Percentiles rank a stretch among this genome's conserved stretches.
These are phyloP conservation scores for Sialis lutaria DNA, from an alignment of 2,888 invertebrate species.

Conservation along the genomic window DNA sequence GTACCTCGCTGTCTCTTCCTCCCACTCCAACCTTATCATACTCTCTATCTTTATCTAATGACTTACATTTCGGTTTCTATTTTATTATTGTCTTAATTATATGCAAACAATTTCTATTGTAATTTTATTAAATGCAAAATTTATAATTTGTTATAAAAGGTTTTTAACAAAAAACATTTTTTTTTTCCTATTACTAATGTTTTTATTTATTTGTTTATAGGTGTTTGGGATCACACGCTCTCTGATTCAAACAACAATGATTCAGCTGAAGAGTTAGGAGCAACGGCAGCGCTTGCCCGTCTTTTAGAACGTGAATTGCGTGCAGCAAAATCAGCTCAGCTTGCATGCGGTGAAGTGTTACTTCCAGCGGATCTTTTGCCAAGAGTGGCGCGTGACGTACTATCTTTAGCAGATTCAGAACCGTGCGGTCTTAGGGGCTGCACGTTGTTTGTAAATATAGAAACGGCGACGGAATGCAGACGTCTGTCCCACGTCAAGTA, in stretches of 20 bases:
- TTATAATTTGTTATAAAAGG: neutral
- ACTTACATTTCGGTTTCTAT: neutral
- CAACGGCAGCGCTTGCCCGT: constrained; percentile 50
- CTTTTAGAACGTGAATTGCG: constrained; percentile 63
- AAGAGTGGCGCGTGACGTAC: constrained; percentile 60
- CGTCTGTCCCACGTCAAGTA: constrained; percentile 69
- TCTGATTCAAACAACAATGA: constrained; percentile 7
- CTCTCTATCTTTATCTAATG: too few species aligned
- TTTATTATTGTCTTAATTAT: neutral
- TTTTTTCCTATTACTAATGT: neutral
- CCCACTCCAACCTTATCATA: too few species aligned
- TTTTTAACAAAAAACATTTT: neutral
- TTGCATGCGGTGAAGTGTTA: constrained; percentile 71
- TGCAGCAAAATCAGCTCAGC: constrained; percentile 61
- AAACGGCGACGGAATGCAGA: constrained; percentile 49
- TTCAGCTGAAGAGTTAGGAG: constrained; percentile 30
- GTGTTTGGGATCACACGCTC: constrained; percentile 4
- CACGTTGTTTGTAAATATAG: constrained; percentile 68
- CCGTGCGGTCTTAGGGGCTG: constrained; percentile 81
- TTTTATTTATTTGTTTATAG: neutral
- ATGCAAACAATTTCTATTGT: neutral
- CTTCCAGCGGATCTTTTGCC: constrained; percentile 68
- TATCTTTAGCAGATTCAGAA: constrained; percentile 71
- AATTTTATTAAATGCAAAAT: constrained; percentile 3
- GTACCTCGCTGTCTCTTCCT: too few species aligned